phyloP scores from a whole-genome alignment of 2,888 invertebrate genomes.

The Leptarthrus brevirostris region DNA sequence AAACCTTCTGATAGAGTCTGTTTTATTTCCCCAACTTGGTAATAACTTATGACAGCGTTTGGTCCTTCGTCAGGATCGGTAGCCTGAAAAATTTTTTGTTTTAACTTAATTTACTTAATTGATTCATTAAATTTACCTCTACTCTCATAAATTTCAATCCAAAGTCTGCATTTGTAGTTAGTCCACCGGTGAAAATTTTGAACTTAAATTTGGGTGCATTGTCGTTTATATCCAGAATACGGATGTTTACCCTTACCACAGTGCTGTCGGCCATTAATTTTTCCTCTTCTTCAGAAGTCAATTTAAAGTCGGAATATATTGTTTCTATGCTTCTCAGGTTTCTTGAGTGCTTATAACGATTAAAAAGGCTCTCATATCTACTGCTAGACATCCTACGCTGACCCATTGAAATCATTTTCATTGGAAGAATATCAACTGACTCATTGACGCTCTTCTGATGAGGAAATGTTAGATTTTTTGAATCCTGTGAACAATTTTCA shows the following conservation, averaged over 20 bases:
- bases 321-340: constrained; percentile 56
- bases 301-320: neutral
- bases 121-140: constrained; percentile 69
- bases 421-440: constrained; percentile 53
- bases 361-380: constrained; percentile 53
- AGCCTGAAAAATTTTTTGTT: constrained; percentile 70
- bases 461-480: constrained; percentile 60
- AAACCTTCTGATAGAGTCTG: constrained; percentile 87
- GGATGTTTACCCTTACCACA: constrained; percentile 75
- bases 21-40: constrained; percentile 81
- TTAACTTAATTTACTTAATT: too few species aligned
- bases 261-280: constrained; percentile 72
- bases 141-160: constrained; percentile 88
- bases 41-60: constrained; percentile 82
- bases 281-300: constrained; percentile 52
- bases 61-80: constrained; percentile 79
- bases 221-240: constrained; percentile 89
- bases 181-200: constrained; percentile 90
- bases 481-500: constrained; percentile 79
- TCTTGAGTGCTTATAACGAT: constrained; percentile 61
- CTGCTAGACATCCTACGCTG: neutral
- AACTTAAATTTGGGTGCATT: constrained; percentile 86
- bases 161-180: constrained; percentile 92
- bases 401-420: constrained; percentile 33
- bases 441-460: constrained; percentile 50